These are phyloP conservation scores for Sporophila hypoxantha DNA, from an alignment of 2,113 vertebrate species.

Conservation along the genomic window DNA sequence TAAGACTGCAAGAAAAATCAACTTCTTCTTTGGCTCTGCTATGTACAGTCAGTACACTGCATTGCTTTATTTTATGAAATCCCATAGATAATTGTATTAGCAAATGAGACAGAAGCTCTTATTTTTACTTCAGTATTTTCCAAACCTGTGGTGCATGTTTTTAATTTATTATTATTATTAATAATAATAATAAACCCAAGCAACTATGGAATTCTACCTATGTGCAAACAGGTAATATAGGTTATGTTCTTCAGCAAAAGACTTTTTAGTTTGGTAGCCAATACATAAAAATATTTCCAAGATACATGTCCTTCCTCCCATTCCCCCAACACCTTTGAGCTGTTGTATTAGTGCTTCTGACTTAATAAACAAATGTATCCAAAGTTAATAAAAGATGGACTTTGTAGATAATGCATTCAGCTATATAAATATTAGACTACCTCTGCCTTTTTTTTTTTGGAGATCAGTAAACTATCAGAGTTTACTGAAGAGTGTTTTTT, in stretches of 20 bases:
- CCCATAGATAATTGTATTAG: background rate
- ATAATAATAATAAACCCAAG: background rate
- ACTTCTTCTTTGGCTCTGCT: background rate
- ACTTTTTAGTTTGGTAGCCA: background rate
- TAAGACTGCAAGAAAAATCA: background rate
- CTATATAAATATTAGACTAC: background rate
- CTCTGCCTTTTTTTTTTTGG: too few species aligned
- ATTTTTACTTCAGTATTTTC: background rate
- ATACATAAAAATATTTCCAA: background rate
- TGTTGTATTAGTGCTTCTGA: background rate
- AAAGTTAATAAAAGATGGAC: background rate
- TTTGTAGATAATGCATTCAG: background rate
- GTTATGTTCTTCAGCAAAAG: background rate
- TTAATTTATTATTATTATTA: background rate
- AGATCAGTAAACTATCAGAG: background rate
- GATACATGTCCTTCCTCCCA: background rate
- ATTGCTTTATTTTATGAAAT: background rate
- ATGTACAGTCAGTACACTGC: background rate
- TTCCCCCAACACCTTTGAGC: background rate
- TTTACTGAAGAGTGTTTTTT: background rate
- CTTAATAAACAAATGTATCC: background rate
- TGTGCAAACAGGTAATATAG: background rate
- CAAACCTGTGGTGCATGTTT: background rate
- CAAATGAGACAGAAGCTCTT: background rate
- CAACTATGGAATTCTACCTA: background rate